Base-by-base conservation (phyloP, 2,113 vertebrate species). In the Brachypteracias leptosomus region DNA sequence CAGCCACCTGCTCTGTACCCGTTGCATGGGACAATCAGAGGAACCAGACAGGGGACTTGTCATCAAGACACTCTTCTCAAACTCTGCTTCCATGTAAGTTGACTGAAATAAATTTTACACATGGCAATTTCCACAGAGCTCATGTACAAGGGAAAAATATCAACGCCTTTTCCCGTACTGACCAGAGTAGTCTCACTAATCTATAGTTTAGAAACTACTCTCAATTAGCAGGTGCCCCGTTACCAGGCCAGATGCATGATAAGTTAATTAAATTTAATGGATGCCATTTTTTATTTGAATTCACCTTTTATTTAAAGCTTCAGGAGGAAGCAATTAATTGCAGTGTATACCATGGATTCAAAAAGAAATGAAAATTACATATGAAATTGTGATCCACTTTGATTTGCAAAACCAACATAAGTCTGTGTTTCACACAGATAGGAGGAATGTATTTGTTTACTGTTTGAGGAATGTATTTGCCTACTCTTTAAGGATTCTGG, bases 251-350 rank as follows among this genome's bases (percentile, higher is more conserved):
- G 90, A 70, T 77, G 73, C 90, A 81, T 77, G 92, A 85, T 55
- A 94, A 95, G 75, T 89, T 93, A 94, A 96, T 94, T 93, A 93
- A 89, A 85, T 89, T 74, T 89, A 93, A 89, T 85, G 71, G 94
- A 89, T 86, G 47, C 38, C 36, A 57, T 51, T 83, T 94, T 96
- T 74, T 42, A 66, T 91, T 93, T 89, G 51, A 93, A 91, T 51
- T 26, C 28, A 42, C 13, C 35, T 81, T 89, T 94, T 71, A 65
- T 82, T 94, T 90, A 89, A 95, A 95, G 61, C 81, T 94, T 94
- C 74, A 78, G 77, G 82, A 93, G 65, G 88, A 93, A 91, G 52
- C 25, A 82, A 59, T 78, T 95, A 82, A 75, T 95, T 89, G 66
- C 63, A 91, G 61, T 44, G 26, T 62, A 85, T 66, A 74, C 46